Conservation (phyloP, 2,888 invertebrate genomes). For the Campoletis raptor region DNA sequence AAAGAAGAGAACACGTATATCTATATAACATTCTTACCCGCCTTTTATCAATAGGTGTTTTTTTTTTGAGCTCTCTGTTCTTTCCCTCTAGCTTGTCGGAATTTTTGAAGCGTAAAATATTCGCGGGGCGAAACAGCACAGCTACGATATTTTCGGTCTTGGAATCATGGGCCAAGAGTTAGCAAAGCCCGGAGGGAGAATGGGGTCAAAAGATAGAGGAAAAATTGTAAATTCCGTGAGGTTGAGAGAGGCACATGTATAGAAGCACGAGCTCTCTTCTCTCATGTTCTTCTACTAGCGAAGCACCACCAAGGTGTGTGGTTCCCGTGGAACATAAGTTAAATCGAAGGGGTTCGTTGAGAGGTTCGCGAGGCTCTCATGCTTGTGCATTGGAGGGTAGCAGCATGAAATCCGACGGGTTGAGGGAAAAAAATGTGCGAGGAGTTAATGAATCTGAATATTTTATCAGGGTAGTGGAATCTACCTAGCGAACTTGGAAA, state of each 20-base stretch:
- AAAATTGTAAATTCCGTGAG: slow-evolving; percentile 54
- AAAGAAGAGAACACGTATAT: neutral
- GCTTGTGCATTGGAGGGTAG: slow-evolving; percentile 16
- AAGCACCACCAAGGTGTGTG: slow-evolving; percentile 31
- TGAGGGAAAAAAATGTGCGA: slow-evolving; percentile 64
- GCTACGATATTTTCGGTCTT: slow-evolving; percentile 37
- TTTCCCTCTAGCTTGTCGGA: slow-evolving; percentile 16
- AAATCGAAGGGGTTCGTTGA: slow-evolving; percentile 66
- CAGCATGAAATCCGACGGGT: slow-evolving; percentile 39
- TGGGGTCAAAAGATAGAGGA: slow-evolving; percentile 25
- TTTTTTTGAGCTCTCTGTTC: slow-evolving; percentile 5
- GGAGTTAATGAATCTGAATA: slow-evolving; percentile 70
- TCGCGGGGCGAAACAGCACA: neutral
- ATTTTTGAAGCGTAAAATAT: slow-evolving; percentile 47
- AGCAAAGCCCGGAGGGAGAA: slow-evolving; percentile 21
- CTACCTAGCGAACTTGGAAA: slow-evolving; percentile 60
- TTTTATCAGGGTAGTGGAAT: slow-evolving; percentile 66
- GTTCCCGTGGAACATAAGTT: slow-evolving; percentile 57
- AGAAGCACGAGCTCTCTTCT: slow-evolving; percentile 18
- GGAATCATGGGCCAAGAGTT: slow-evolving; percentile 45
- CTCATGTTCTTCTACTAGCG: slow-evolving; percentile 36
- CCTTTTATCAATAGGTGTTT: slow-evolving; percentile 23
- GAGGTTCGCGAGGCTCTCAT: slow-evolving; percentile 42
- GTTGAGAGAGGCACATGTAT: slow-evolving; percentile 36
- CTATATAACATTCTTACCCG: neutral